Base-by-base conservation (phyloP, 2,797 vertebrate species). In the Psittacula derbiana region DNA sequence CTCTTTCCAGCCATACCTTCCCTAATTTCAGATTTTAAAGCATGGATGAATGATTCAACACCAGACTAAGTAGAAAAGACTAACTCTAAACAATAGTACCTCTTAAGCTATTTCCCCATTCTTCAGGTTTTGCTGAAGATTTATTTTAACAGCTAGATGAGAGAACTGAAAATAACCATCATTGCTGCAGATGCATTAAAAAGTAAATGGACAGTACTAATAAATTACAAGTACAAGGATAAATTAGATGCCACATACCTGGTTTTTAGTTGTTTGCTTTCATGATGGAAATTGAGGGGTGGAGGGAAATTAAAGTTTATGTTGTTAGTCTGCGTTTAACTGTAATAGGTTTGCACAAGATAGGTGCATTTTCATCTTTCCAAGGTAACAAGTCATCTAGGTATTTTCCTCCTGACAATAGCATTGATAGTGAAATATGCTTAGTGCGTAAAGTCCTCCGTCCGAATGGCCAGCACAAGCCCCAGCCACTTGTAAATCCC, bases 201-300 rank as follows among this genome's bases (percentile, higher is more conserved):
- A 96, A 97, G 64, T 62, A 89, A 71, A 93, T 71, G 69, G 72
- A 83, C 69, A 95, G 41, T 95, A 88, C 90, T 90, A 93, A 96
- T 94, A 93, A 96, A 95, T 96, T 97, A 85, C 87, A 96, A 94
- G 75, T 90, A 88, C 44, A 12, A 62, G 30, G 84, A 92, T 76
- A 94, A 97, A 97, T 97, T 96, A 91, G 58, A 75, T 81, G 73
- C 61, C 72, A 87, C 66, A 75, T 92, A 70, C 61, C 41, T 31
- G 16, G 2, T 6, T 60, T 93, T 92, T 52, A 47, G 72, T 88
- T 93, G 52, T 93, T 96, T 87, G 38, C 43, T 58, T 95, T 94
- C 78, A 53, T 91, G 84, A 70, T 76, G 25, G 88, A 47, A 96
- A 83, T 55, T 18, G 7, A 88, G 47, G n/a, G 12, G 12, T 1